Evolutionary conservation across 2,888 invertebrate genomes (phyloP), one percentile per base, ranked within the genome.

Genomic region (Phrixothrix hirtus): DNA sequence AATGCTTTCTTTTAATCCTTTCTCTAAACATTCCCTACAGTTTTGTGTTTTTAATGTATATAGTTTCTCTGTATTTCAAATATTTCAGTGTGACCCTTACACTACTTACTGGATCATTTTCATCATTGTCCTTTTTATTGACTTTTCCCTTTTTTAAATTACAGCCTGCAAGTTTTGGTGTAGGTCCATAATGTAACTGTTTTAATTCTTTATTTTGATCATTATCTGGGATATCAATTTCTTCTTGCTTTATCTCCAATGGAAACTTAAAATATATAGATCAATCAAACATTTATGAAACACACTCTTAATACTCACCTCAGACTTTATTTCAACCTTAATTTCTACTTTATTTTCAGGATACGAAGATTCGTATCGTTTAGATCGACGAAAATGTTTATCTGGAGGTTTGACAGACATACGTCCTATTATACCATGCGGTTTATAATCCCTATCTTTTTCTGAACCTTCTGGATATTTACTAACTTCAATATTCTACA

Each of bases 101-200:
- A n/a, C n/a, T n/a, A n/a, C n/a, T n/a, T 63, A 95, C 77, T 17
- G 21, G 1, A 17, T 36, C 21, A 2, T 66, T 74, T 9, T 79
- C 76, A 44, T 72, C 59, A 2, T 73, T 67, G 53, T 72, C 58
- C 21, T 36, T 36, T 5, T n/a, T 2, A 36, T 16, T 36, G 17
- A n/a, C n/a, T n/a, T n/a, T n/a, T n/a, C n/a, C n/a, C n/a, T 21
- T 21, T 59, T 71, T 69, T 21, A 55, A 57, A 37, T 71, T 68
- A 63, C 75, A 79, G 25, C 87, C 86, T 45, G 88, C 87, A 82
- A 89, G 88, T 79, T 89, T 89, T 39, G 89, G 90, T 14, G 89
- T 89, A 57, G 89, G 86, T 30, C 89, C 89, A 78, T 85, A 88
- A 68, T 87, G 85, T 54, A 90, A 74, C 65, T 88, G 82, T 71